Conservation (phyloP, 2,797 vertebrate genomes). For the Lycodopsis pacificus region DNA sequence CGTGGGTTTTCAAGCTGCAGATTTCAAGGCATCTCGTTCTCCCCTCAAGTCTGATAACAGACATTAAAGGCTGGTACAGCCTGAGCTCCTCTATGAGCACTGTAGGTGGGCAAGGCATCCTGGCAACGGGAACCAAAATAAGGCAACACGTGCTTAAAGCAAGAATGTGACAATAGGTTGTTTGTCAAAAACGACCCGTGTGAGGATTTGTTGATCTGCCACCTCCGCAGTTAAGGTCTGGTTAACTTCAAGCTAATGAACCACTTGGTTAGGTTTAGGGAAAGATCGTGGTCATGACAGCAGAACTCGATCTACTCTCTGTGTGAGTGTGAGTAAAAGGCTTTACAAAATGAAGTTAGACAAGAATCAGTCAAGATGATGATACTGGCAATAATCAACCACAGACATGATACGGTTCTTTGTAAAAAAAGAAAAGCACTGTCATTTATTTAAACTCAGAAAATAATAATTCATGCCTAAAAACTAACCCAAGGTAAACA, state of each 20-base stretch:
- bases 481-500: neutral
- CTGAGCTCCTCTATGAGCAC: constrained; percentile 5
- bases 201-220: neutral
- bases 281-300: neutral
- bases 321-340: neutral
- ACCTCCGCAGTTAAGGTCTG: neutral
- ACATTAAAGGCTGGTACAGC: constrained; percentile 50
- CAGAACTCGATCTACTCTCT: neutral
- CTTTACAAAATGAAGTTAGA: neutral
- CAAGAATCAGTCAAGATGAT: no score
- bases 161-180: neutral
- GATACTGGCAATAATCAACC: neutral
- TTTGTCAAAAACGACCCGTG: neutral
- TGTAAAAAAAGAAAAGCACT: no score
- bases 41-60: constrained; percentile 52
- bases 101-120: constrained; percentile 46
- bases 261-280: neutral
- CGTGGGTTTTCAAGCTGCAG: constrained; percentile 42
- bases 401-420: neutral
- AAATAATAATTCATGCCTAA: neutral
- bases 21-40: constrained; percentile 40
- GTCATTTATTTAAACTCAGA: neutral
- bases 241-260: neutral
- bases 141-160: neutral
- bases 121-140: constrained; percentile 12